These are phyloP conservation scores for Theodoxus fluviatilis DNA, from an alignment of 2,888 invertebrate genomes.

Conservation along the genomic window DNA sequence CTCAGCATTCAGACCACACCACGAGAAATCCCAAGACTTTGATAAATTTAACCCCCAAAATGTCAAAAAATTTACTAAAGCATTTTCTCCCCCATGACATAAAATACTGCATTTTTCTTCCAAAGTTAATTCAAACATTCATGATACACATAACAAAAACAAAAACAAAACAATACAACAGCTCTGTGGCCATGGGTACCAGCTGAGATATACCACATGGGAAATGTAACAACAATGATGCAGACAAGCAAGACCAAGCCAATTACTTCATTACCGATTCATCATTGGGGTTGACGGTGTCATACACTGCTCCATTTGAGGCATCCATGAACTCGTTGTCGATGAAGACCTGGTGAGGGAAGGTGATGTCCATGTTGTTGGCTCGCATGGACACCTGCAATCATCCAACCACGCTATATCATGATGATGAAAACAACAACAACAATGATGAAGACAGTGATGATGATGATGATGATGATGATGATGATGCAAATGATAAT, in stretches of 20 bases:
- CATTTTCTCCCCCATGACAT: too few relatives aligned
- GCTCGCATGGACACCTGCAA: constrained; percentile 72
- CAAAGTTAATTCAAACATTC: neutral
- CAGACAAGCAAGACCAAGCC: neutral
- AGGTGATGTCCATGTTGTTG: constrained; percentile 84
- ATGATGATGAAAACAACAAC: neutral
- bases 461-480: too few relatives aligned
- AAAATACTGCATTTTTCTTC: neutral
- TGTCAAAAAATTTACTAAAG: too few relatives aligned
- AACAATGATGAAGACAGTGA: too few relatives aligned
- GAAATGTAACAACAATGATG: neutral
- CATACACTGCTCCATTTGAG: constrained; percentile 72
- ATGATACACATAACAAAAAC: neutral
- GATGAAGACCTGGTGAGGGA: constrained; percentile 90
- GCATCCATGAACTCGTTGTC: constrained; percentile 86
- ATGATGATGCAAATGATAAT: too few relatives aligned
- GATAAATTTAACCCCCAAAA: too few relatives aligned
- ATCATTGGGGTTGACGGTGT: constrained; percentile 81
- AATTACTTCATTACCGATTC: constrained; percentile 72
- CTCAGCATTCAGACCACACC: too few relatives aligned
- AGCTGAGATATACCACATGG: neutral
- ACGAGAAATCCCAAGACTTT: too few relatives aligned
- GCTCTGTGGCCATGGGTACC: too few relatives aligned
- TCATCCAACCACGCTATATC: neutral
- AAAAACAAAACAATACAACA: too few relatives aligned